Evolutionary conservation across 30 jellyfish, hydroid and myxozoan species (phyloP), one percentile per base, ranked within the genome.

Genomic region (Nemopilema nomurai): DNA sequence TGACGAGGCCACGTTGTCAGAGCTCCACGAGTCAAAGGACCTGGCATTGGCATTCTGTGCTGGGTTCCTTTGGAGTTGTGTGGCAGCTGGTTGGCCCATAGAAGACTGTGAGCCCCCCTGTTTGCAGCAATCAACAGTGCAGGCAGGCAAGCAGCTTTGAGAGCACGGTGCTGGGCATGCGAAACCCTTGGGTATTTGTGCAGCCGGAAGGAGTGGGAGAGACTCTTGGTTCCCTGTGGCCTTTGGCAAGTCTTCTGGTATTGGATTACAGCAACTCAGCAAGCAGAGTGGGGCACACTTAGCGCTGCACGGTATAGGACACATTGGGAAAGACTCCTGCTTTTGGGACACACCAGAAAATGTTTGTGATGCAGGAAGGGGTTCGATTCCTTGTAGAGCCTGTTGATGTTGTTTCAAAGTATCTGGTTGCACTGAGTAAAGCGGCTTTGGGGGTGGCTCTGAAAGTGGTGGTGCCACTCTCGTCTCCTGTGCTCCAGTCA

Each of bases 281-380:
- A 66, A 73, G 29, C 87, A 86, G 28, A 81, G 86, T 25, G 92
- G 87, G 0, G 91, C 91, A 33, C 91, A 77, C 3, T 76, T 53
- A 28, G 74, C 82, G 62, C 96, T 86, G 68, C 97, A 91, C 1
- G 97, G 91, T 49, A 89, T 79, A 20, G 91, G 97, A 62, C 97
- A 91, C 21, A 79, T 30, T 20, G 96, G 92, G 52, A 70, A 83
- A 0, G 18, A n/a, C 74, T 74, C 22, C 51, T 83, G 85, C 86
- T 64, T 93, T 27, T 23, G 28, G 57, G 75, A 27, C 21, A 53
- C 86, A 66, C 74, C 97, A 67, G 85, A 68, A 72, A 62, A 68
- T 78, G 82, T 91, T 33, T 65, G 76, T 23, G 83, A 28, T 6
- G 83, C 80, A 16, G 28, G 74, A 27, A 84, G 75, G n/a, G 71